These are phyloP conservation scores for Polyploca ridens DNA, from an alignment of 2,888 invertebrate species.

Conservation along the genomic window DNA sequence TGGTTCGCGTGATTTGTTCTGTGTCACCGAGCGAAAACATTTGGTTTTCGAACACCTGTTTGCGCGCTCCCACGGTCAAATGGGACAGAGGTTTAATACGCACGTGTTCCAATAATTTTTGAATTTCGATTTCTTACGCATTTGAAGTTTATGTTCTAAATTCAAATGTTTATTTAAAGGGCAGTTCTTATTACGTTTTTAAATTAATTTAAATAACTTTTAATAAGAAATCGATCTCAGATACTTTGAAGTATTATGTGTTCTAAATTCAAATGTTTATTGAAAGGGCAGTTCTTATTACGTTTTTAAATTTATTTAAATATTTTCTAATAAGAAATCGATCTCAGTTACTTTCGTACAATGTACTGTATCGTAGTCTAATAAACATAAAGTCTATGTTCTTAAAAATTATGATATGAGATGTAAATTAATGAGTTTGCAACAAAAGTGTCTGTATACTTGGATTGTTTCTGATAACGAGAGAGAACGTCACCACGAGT, in stretches of 20 bases:
- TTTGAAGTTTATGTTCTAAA: not conserved
- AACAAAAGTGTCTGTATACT: slow-evolving; percentile 13
- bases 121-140: slow-evolving; percentile 19
- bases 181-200: no score
- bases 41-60: slow-evolving; percentile 72
- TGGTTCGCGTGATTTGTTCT: slow-evolving; percentile 70
- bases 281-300: no score
- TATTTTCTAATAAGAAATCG: no score
- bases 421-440: slow-evolving; percentile 21
- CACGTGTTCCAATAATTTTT: slow-evolving; percentile 58
- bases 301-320: no score
- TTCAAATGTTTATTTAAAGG: no score
- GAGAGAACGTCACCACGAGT: not conserved
- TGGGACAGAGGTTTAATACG: slow-evolving; percentile 36
- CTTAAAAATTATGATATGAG: slow-evolving; percentile 13
- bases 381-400: no score
- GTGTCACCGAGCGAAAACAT: slow-evolving; percentile 57
- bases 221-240: no score
- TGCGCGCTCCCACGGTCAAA: slow-evolving; percentile 65
- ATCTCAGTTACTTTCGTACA: no score
- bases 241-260: no score
- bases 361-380: no score
- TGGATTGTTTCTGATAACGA: slow-evolving; percentile 5
- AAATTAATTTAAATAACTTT: no score
- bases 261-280: no score